Evolutionary conservation across 2,797 vertebrate genomes (phyloP), one percentile per base, ranked within the genome.

Genomic region (Champsocephalus esox): DNA sequence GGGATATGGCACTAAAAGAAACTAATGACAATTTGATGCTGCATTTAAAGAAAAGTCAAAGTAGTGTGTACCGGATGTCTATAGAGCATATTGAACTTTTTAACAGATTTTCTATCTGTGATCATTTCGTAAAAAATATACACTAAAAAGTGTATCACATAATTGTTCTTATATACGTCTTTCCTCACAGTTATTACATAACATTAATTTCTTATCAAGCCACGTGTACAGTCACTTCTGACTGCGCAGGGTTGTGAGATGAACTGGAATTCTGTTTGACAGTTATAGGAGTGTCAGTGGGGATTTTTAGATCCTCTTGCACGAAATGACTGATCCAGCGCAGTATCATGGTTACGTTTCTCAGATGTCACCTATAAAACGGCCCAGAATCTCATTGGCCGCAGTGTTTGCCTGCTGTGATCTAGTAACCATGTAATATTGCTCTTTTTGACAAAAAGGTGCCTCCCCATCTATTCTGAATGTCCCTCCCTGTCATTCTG

Each of bases 241-340:
- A 91, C 77, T 88, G 63, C 66, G 61, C 61, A 13, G 14, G 16
- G 59, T 76, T 13, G 0, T 80, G 73, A 87, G 62, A 89, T 92
- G 85, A 92, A 79, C 1, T 46, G 64, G 70, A 83, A 79, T 19
- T 83, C 61, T 81, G 54, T 80, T 87, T 77, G 81, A 81, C 88
- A 50, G 90, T 92, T 92, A 89, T 19, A 19, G 84, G 87, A 86
- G 88, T 82, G 85, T 61, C 83, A 1, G 32, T 0, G 91, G 91
- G 91, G 90, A 82, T 88, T 94, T 91, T 86, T 70, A 79, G 74
- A 83, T 74, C 84, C 80, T 57, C 78, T 80, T 81, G 67, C 54
- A 70, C 77, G 78, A 88, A 85, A 92, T 92, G 91, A 92, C 86
- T 92, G 34, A 83, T 66, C 72, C 64, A 66, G 52, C 66, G 46